Base-by-base conservation (phyloP, 2,888 invertebrate genomes). In the Epinotia ramella region DNA sequence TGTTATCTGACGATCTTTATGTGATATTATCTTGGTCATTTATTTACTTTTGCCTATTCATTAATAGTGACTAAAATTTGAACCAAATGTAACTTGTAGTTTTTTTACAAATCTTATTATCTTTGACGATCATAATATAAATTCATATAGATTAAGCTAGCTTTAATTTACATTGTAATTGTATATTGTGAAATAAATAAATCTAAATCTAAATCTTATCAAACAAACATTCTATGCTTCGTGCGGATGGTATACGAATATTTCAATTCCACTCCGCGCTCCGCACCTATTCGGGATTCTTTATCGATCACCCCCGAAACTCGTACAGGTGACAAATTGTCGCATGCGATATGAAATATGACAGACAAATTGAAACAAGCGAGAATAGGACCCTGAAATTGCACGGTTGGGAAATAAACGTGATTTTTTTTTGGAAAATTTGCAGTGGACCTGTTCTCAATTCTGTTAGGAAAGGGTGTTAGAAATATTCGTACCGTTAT, bases 291-390 rank as follows among this genome's bases (percentile, higher is more conserved):
- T 64, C 44, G 64, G 24, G 63, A 72, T 46, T 65, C 65, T 56
- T 73, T 73, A 73, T 73, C 53, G 72, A 73, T 73, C 59, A 73
- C 3, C 24, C 57, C 68, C 24, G 62, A 73, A 73, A 53, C 53
- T 53, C 53, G 18, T 57, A 56, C 67, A 73, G 63, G 73, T 73
- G 68, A 73, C 68, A 69, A 73, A 73, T 73, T 44, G 68, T 73
- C 68, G 73, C 63, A 56, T 68, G 68, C 56, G 73, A 69, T 68
- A 73, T 73, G 68, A 73, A 68, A 73, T 73, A 73, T 73, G 63
- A 68, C 68, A 69, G 73, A 68, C 67, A 63, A 63, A 73, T 73
- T 69, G 73, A 73, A 73, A 68, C 73, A 64, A 73, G 68, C 68
- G 63, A 63, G 68, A 73, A 73, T 73, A 53, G 73, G 73, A 63